Evolutionary conservation across 2,888 invertebrate species (phyloP).

Genomic region (Spodoptera littoralis): DNA sequence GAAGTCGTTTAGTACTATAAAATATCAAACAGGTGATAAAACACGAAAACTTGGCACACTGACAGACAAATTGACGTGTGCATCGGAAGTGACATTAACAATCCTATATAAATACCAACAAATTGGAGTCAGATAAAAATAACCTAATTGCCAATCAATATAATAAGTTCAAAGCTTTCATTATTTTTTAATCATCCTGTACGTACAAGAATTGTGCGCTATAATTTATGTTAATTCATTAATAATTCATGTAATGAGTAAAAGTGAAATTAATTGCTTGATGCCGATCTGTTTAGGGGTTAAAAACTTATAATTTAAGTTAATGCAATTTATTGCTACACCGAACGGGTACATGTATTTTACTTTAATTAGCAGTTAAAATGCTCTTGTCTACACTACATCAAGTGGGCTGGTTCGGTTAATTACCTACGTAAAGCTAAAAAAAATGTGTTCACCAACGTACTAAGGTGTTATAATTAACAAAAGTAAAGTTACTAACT

Average conservation of each 20-base stretch:
- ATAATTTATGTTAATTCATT: constrained; percentile 37
- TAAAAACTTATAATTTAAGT: constrained; percentile 27
- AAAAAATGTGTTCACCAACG: not conserved
- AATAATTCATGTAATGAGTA: constrained; percentile 51
- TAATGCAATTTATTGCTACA: constrained; percentile 33
- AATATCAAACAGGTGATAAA: constrained; percentile 58
- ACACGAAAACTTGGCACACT: constrained; percentile 63
- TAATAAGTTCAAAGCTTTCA: constrained; percentile 39
- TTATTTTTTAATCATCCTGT: constrained; percentile 30
- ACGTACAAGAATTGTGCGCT: constrained; percentile 8
- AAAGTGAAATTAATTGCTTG: constrained; percentile 39
- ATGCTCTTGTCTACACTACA: constrained; percentile 14
- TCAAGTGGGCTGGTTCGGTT: not conserved
- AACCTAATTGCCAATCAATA: constrained; percentile 51
- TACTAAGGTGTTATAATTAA: too few species aligned
- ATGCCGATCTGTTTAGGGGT: constrained; percentile 39
- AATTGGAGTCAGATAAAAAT: constrained; percentile 61
- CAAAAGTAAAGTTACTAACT: too few species aligned
- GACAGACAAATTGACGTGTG: constrained; percentile 61
- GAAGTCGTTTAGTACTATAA: constrained; percentile 44
- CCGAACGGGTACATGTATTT: constrained; percentile 2
- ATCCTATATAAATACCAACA: constrained; percentile 61
- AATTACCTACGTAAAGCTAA: not conserved
- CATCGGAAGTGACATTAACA: constrained; percentile 64
- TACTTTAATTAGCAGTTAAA: constrained; percentile 13